These are phyloP conservation scores for Ips nitidus DNA, from an alignment of 1,140 invertebrate species.

Conservation along the genomic window DNA sequence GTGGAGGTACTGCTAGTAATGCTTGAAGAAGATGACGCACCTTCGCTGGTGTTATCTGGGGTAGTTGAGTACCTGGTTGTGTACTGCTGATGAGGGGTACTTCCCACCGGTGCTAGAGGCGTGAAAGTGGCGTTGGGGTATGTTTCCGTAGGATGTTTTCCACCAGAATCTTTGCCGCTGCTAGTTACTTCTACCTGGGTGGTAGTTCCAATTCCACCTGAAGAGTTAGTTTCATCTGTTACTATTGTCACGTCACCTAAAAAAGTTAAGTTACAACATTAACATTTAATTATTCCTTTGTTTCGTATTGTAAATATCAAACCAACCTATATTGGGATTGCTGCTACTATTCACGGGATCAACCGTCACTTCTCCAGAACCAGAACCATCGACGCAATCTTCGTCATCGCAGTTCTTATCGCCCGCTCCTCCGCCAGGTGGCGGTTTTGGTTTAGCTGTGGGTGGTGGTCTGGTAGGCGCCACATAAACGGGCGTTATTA, in stretches of 20 bases:
- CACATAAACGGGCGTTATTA: constrained; percentile 90
- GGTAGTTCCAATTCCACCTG: constrained; percentile 30
- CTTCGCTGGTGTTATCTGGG: constrained; percentile 27
- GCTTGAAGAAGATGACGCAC: not conserved
- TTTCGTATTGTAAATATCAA: not conserved
- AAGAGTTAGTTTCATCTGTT: constrained; percentile 28
- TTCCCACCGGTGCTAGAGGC: no score
- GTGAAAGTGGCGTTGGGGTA: constrained; percentile 42
- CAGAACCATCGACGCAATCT: constrained; percentile 76
- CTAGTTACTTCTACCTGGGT: no score
- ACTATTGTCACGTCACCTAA: not conserved
- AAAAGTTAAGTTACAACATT: no score
- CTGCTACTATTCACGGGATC: constrained; percentile 48
- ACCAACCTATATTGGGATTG: not conserved
- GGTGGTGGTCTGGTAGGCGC: constrained; percentile 75
- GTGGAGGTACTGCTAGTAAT: constrained; percentile 17
- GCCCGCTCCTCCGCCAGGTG: constrained; percentile 57
- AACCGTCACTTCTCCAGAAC: constrained; percentile 63
- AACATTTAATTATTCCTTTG: no score
- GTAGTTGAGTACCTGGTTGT: constrained; percentile 23
- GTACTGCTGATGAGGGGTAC: constrained; percentile 19
- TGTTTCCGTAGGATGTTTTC: constrained; percentile 24
- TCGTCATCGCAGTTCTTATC: constrained; percentile 82
- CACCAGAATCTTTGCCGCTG: no score
- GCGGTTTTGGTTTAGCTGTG: constrained; percentile 54